Conservation (phyloP, 2,113 vertebrate species). For the Rallus limicola region DNA sequence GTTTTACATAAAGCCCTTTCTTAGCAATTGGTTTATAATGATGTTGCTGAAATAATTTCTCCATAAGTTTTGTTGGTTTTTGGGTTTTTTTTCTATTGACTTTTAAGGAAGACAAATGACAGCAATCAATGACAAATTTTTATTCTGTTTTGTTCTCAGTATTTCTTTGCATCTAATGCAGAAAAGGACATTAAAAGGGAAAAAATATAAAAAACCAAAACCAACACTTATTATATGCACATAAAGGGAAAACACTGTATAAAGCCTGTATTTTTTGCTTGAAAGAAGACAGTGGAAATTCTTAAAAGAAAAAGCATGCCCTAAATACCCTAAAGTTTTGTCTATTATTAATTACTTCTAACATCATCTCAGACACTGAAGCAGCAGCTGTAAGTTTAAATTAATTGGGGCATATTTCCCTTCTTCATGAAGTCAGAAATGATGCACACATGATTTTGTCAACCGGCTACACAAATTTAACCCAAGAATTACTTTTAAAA, state of each 20-base stretch:
- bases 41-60: constrained; percentile 41
- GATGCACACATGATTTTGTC: not conserved
- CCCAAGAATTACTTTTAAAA: not conserved
- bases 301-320: not conserved
- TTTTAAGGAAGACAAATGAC: not conserved
- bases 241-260: not conserved
- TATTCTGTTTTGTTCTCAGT: not conserved
- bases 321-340: not conserved
- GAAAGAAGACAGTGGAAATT: not conserved
- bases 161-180: not conserved
- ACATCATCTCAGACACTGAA: not conserved
- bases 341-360: not conserved
- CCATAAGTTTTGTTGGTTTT: not conserved
- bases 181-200: not conserved
- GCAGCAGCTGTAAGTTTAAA: not conserved
- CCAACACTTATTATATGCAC: not conserved
- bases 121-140: not conserved
- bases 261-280: not conserved
- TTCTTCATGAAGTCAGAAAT: not conserved
- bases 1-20: constrained; percentile 34
- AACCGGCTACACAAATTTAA: not conserved
- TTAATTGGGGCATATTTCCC: not conserved
- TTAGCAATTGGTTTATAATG: constrained; percentile 33
- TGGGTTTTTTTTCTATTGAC: constrained; percentile 22
- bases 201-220: not conserved